Evolutionary conservation across 2,113 vertebrate species (phyloP).

Genomic region (Myrmecophaga tridactyla): DNA sequence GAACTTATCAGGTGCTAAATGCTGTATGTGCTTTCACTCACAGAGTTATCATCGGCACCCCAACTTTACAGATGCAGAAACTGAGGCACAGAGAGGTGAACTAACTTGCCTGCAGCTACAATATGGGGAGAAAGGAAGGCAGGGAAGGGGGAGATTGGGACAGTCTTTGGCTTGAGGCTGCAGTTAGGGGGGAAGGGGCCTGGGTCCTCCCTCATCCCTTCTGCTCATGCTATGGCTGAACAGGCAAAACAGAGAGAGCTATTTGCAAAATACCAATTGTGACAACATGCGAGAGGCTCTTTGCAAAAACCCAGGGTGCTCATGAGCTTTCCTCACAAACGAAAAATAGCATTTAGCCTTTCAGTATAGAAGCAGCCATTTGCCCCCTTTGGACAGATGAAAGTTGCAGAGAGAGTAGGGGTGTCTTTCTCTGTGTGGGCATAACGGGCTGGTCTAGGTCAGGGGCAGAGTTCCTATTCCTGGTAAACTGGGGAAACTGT

Average conservation of each 20-base stretch:
- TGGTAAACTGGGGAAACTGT: neutral
- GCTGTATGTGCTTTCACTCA: fast-evolving
- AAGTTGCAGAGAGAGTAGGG: neutral
- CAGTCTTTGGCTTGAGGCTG: neutral
- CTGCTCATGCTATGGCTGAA: neutral
- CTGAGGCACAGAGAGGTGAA: neutral
- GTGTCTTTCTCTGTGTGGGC: neutral
- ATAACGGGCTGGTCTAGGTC: neutral
- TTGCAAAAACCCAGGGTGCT: neutral
- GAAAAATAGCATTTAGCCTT: neutral
- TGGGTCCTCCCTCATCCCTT: neutral
- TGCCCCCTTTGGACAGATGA: neutral
- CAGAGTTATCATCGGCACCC: too few species aligned
- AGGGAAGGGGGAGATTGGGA: fast-evolving
- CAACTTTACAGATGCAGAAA: neutral
- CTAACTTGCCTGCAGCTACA: fast-evolving
- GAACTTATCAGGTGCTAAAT: neutral
- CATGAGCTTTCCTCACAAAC: neutral
- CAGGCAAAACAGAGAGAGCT: neutral
- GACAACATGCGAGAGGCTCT: neutral
- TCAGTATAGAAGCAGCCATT: neutral
- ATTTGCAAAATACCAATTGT: neutral
- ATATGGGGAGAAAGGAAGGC: neutral
- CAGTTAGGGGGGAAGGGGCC: neutral
- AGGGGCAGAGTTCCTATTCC: neutral